Evolutionary conservation across 2,797 vertebrate genomes (phyloP).

Genomic region (Propithecus perrieri): DNA sequence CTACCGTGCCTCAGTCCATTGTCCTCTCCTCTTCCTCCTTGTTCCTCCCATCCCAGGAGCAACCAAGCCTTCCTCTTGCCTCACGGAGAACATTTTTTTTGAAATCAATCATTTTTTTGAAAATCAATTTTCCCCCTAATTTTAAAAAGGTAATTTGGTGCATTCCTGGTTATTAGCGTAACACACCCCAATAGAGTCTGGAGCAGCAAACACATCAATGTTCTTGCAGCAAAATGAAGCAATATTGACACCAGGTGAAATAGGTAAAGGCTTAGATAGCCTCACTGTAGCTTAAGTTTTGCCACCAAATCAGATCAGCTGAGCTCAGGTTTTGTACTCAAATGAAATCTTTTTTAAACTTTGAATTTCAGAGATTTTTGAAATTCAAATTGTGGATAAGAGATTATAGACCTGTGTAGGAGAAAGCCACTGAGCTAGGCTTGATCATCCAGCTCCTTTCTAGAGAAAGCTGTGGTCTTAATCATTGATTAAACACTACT

Average conservation of each 20-base stretch:
- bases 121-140: background rate
- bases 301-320: background rate
- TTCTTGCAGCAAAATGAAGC: constrained; percentile 25
- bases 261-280: background rate
- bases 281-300: background rate
- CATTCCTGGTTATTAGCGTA: background rate
- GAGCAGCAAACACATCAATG: background rate
- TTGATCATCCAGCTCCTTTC: background rate
- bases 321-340: background rate
- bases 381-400: constrained; percentile 32
- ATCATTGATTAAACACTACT: constrained; percentile 85
- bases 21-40: background rate
- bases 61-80: background rate
- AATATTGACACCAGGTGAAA: background rate
- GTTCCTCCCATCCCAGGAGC: background rate
- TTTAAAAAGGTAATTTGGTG: background rate
- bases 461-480: constrained; percentile 65
- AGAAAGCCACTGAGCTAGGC: background rate
- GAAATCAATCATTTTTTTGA: background rate
- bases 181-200: background rate
- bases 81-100: background rate
- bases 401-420: background rate
- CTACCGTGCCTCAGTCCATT: no score
- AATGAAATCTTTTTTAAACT: background rate
- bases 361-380: background rate